Base-by-base conservation (phyloP, 2,113 vertebrate species). In the Protomyctophum bolini region DNA sequence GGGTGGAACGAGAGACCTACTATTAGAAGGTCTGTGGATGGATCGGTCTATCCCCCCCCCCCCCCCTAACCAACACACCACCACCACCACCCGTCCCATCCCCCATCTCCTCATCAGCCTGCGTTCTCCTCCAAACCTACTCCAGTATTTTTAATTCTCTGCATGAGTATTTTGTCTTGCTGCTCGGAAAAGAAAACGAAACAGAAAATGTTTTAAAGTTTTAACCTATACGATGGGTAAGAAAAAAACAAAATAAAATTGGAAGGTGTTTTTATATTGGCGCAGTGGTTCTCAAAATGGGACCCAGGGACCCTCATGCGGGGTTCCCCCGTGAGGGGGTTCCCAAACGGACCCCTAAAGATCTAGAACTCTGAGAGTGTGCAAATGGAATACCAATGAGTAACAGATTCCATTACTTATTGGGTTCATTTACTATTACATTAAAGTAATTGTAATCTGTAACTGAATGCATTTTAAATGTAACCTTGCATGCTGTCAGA, bases 1-100 rank as follows among this genome's bases (percentile, higher is more conserved):
- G 95, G 95, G 88, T 96, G 90, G 94, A 95, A 73, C 91, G 75
- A 51, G 94, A 96, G 88, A 96, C 95, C 28, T 96, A 95, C 88
- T 96, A 96, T 86, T 96, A 92, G 91, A 87, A 78, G 52, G 21
- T 21, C 21, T 21, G 33, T 41, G 33, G 33, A 3, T 4, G 33
- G 33, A 6, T 41, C 33, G 33, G 5, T 41, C 33, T 0, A 41
- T 41, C 33, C 56, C 82, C 65, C 21, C 21, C 21, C 6, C 64
- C 74, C 75, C n/a, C 72, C 74, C 47, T 79, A 54, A 21, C 21
- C 21, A 21, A 21, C 21, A 41, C 33, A 41, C 33, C 33, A 41
- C 3, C 33, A 41, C 3, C 33, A 41, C 33, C 33, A 41, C 33
- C 33, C 33, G 33, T 41, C 33, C 21, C 21, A 2, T 21, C 21